A percentile compares a stretch with the other conserved stretches of the same genome.
Conservation (phyloP, 2,888 invertebrate species). For the Calameuta pallipes region DNA sequence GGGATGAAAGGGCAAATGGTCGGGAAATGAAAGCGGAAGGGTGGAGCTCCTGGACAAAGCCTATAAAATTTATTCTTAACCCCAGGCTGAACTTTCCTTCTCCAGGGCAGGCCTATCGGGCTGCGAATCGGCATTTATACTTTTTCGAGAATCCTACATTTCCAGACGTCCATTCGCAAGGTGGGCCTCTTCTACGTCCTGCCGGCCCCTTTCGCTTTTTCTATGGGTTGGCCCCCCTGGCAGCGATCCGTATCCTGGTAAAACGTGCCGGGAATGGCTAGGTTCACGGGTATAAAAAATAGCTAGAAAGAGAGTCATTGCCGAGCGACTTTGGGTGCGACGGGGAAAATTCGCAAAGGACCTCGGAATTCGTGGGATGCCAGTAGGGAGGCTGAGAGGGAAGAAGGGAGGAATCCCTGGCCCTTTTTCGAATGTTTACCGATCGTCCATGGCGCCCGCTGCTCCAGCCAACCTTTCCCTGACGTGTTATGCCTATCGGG, state of each 20-base stretch:
- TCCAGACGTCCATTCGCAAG: background rate
- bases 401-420: background rate
- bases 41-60: background rate
- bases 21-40: background rate
- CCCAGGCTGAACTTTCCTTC: background rate
- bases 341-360: background rate
- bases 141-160: background rate
- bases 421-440: background rate
- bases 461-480: background rate
- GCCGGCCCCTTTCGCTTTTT: background rate
- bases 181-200: background rate
- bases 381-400: background rate
- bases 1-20: background rate
- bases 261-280: background rate
- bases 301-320: background rate
- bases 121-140: background rate
- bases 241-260: background rate
- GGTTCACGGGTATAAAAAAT: background rate
- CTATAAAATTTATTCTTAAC: background rate
- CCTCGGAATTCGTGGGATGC: background rate
- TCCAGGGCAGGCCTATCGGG: background rate
- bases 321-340: background rate
- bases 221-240: background rate
- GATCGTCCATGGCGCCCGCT: background rate
- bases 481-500: constrained; percentile 23